Base-by-base conservation (phyloP, 2,888 invertebrate species). In the Hedya salicella region DNA sequence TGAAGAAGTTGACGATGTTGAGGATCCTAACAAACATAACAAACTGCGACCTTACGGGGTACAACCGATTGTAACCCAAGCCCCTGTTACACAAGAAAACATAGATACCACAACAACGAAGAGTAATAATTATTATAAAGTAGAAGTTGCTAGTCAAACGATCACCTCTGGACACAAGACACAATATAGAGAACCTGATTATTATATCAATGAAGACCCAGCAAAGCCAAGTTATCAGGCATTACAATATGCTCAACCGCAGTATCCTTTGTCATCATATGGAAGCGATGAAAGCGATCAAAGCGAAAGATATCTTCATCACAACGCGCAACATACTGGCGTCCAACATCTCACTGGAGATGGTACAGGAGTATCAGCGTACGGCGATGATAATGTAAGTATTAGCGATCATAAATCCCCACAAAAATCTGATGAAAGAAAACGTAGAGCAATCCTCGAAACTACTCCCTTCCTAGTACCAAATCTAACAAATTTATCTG, bases 301-400 rank as follows among this genome's bases (percentile, higher is more conserved):
- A 50, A 84, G 78, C 67, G 78, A 86, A 53, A 79, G 75, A 68
- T 88, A 89, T 76, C 73, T 88, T 30, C 87, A 88, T 49, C 79
- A 86, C 57, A 83, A 82, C 50, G 76, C 78, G 13, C 79, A 86
- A 60, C 78, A 77, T 16, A 75, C 77, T 25, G 91, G 89, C 13
- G 79, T 91, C 3, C 88, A 88, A 60, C 91, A 89, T 78, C 78
- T 91, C 69, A 75, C 78, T 62, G 82, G 82, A 70, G 90, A 91
- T 69, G 91, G 91, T 0, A 82, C 82, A 1, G 88, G 85, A 61
- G 82, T 87, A 0, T 86, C 91, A 19, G 91, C 90, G 0, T 89
- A 87, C 57, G 86, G 82, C 57, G 86, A 87, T 21, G 86, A 90
- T 17, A 83, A 86, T 72, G 91, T 92, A 88, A 91, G 91, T 91